Conservation (phyloP, 1,140 invertebrate genomes). For the Hyles vespertilio region DNA sequence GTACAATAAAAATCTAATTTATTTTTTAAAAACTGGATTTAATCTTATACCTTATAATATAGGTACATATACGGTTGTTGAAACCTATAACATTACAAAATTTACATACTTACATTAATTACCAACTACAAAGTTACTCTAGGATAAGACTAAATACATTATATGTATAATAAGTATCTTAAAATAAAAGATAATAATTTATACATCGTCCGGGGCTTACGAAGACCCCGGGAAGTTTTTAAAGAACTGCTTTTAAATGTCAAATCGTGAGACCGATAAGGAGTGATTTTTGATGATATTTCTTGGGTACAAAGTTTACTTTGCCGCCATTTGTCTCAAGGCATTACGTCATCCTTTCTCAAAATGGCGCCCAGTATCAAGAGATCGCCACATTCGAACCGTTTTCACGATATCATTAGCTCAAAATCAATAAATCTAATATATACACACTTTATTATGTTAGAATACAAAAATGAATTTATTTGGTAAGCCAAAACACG, state of each 20-base stretch:
- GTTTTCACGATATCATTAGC: conserved; percentile 1
- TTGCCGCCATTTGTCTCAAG: too few relatives aligned
- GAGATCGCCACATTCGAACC: too few relatives aligned
- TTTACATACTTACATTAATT: conserved; percentile 41
- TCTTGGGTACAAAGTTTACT: too few relatives aligned
- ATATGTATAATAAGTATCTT: conserved; percentile 67
- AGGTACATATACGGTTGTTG: conserved; percentile 69
- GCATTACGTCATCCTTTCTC: too few relatives aligned
- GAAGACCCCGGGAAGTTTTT: neutral
- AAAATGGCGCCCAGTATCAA: too few relatives aligned
- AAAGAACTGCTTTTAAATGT: neutral
- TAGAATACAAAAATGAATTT: conserved; percentile 26
- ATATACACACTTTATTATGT: conserved; percentile 19
- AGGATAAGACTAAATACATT: conserved; percentile 63
- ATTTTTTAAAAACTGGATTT: conserved; percentile 75
- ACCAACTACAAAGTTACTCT: too few relatives aligned
- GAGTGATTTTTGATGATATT: too few relatives aligned
- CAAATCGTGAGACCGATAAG: too few relatives aligned
- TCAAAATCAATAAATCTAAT: conserved; percentile 18
- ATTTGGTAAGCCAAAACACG: too few relatives aligned
- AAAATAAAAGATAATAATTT: conserved; percentile 67
- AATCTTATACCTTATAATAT: conserved; percentile 73
- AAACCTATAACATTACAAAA: conserved; percentile 75
- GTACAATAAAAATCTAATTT: conserved; percentile 54
- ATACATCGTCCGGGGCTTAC: conserved; percentile 56